Percentiles rank a stretch among this genome's conserved stretches.
Conservation (phyloP, 2,797 vertebrate genomes). For the Etheostoma perlongum region DNA sequence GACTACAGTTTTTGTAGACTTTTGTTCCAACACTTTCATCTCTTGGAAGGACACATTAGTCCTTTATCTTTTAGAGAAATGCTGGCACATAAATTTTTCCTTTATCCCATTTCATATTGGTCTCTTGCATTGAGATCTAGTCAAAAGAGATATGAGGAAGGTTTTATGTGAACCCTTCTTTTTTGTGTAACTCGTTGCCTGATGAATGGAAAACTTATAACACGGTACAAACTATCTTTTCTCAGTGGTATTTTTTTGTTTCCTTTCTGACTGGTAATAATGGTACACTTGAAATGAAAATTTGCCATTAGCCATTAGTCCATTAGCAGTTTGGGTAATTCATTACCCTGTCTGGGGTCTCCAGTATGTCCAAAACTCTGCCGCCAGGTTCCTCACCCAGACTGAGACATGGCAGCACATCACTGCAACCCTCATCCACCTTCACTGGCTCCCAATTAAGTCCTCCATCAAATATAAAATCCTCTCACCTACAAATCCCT, state of each 20-base stretch:
- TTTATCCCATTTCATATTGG: constrained; percentile 68
- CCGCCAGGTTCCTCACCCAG: no score
- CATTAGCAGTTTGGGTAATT: not conserved
- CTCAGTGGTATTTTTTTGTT: constrained; percentile 1
- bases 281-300: constrained; percentile 5
- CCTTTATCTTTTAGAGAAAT: constrained; percentile 67
- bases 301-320: not conserved
- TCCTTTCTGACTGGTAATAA: not conserved
- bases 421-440: no score
- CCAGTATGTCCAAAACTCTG: no score
- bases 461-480: no score
- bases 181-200: constrained; percentile 35
- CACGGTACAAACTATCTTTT: constrained; percentile 24
- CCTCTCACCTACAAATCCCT: no score
- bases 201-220: constrained; percentile 19
- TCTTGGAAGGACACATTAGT: constrained; percentile 66
- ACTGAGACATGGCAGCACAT: no score
- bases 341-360: no score
- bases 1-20: constrained; percentile 58
- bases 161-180: constrained; percentile 49
- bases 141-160: constrained; percentile 55
- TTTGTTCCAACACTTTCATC: constrained; percentile 72
- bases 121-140: constrained; percentile 49
- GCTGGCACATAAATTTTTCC: constrained; percentile 64
- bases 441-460: no score